Evolutionary conservation across 2,888 invertebrate species (phyloP).

Genomic region (Elysia crispata): DNA sequence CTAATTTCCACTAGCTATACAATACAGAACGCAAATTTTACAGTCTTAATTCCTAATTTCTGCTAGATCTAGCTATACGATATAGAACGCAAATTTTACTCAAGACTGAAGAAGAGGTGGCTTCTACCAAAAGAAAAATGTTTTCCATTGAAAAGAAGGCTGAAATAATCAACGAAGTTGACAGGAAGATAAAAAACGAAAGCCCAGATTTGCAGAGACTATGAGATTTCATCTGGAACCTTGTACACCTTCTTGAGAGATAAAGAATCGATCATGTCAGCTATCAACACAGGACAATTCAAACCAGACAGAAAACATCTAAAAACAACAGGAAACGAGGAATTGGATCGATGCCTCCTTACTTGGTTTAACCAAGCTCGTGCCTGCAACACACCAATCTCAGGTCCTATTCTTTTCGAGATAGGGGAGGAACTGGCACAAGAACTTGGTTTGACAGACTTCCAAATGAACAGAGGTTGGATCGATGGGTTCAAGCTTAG

Average conservation of each 20-base stretch:
- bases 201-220: slow-evolving; percentile 17
- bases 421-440: slow-evolving; percentile 14
- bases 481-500: slow-evolving; percentile 16
- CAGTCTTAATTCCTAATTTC: no score
- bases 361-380: slow-evolving; percentile 30
- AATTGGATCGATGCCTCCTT: slow-evolving; percentile 26
- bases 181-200: slow-evolving; percentile 10
- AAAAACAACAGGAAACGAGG: slow-evolving; percentile 13
- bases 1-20: no score
- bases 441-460: slow-evolving; percentile 22
- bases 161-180: slow-evolving; percentile 25
- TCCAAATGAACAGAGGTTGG: slow-evolving; percentile 22
- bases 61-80: no score
- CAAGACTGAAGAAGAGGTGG: neutral
- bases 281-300: slow-evolving; percentile 20
- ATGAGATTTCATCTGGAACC: slow-evolving; percentile 18
- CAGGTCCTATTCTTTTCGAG: slow-evolving; percentile 3
- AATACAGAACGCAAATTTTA: no score
- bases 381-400: slow-evolving; percentile 20
- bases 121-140: slow-evolving; percentile 20
- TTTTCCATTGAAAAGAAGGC: slow-evolving; percentile 16
- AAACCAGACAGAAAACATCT: slow-evolving; percentile 29
- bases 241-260: slow-evolving; percentile 16
- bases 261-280: slow-evolving; percentile 12
- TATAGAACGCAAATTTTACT: no score